Conservation (phyloP, 2,888 invertebrate genomes). For the Nemoura dubitans region DNA sequence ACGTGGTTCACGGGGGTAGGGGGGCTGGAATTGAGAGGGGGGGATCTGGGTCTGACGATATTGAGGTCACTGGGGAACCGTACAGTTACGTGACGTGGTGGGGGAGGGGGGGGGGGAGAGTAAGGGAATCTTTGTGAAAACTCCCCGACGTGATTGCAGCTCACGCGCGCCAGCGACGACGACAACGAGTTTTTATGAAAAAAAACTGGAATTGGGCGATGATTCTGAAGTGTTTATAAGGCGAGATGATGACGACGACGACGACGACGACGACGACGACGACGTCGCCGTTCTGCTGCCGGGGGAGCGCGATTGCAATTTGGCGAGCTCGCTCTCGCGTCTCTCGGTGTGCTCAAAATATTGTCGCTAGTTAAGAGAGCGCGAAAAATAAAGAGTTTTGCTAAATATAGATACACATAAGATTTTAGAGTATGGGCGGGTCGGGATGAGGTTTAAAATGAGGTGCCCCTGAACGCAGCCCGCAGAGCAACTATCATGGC, state of each 20-base stretch:
- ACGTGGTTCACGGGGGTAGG: not conserved
- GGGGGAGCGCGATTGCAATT: not conserved
- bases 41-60: not conserved
- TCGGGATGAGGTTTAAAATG: not conserved
- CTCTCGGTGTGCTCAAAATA: not conserved
- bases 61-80: not conserved
- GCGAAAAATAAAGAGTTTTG: no score
- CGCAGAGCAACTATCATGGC: not conserved
- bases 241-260: not conserved
- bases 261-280: not conserved
- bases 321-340: no score
- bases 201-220: slow-evolving; percentile 7
- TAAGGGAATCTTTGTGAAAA: no score
- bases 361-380: not conserved
- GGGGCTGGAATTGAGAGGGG: not conserved
- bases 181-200: not conserved
- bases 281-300: not conserved
- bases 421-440: no score
- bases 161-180: no score
- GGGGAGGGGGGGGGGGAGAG: no score
- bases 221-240: slow-evolving; percentile 12
- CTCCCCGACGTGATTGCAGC: not conserved
- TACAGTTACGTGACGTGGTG: no score
- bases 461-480: not conserved
- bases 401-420: no score